phyloP scores from a whole-genome alignment of 2,113 vertebrate genomes.

The Chrysochloris asiatica region DNA sequence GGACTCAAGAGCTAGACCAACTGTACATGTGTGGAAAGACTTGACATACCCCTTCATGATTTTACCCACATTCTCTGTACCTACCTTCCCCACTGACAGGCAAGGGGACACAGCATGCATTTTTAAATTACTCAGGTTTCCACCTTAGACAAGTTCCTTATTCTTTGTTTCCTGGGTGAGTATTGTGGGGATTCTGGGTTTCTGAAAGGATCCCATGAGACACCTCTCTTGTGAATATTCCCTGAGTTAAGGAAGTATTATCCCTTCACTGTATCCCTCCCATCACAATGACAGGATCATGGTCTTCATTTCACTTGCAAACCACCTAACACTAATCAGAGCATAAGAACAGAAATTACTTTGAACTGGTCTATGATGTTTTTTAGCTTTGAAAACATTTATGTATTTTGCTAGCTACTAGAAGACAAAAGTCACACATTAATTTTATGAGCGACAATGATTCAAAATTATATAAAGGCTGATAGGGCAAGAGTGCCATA shows the following conservation, averaged over 20 bases:
- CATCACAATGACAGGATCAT: background rate
- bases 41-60: background rate
- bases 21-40: background rate
- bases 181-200: background rate
- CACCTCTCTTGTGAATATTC: background rate
- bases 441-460: background rate
- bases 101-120: background rate
- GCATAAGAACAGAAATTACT: background rate
- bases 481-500: background rate
- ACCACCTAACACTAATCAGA: background rate
- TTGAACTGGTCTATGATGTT: background rate
- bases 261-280: background rate
- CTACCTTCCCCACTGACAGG: background rate
- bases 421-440: background rate
- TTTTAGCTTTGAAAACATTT: background rate
- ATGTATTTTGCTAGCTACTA: background rate
- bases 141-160: background rate
- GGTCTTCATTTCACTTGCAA: background rate
- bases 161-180: background rate
- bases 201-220: background rate
- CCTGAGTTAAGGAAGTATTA: background rate
- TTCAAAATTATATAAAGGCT: conserved; percentile 19
- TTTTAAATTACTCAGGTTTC: background rate
- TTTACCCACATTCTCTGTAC: background rate
- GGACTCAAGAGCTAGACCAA: background rate